A percentile compares a stretch with the other conserved stretches of the same genome.
Evolutionary conservation across 2,797 vertebrate genomes (phyloP).

Genomic region (Triplophysa yarkandensis): DNA sequence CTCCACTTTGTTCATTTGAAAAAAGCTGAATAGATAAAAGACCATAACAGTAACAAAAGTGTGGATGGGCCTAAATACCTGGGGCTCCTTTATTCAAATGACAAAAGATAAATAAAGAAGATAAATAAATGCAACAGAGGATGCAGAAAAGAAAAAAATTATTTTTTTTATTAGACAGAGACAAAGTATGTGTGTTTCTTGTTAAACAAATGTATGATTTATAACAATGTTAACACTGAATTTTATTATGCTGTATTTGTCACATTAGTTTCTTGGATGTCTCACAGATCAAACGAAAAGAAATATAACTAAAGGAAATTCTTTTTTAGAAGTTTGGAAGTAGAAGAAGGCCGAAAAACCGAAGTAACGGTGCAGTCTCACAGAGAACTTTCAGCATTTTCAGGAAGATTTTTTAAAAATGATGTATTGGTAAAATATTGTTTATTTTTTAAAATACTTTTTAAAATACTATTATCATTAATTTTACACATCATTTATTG

Average conservation of each 20-base stretch:
- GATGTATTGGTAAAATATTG: no score
- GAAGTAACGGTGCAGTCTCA: no score
- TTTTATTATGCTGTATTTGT: not conserved
- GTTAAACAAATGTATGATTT: not conserved
- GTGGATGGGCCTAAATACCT: slow-evolving; percentile 13
- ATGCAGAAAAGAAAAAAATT: not conserved
- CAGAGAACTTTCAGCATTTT: no score
- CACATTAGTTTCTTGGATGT: not conserved
- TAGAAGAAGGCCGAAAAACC: no score
- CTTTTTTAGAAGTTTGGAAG: no score
- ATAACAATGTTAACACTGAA: not conserved
- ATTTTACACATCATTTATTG: no score
- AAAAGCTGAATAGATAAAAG: slow-evolving; percentile 2
- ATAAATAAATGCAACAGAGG: slow-evolving; percentile 56
- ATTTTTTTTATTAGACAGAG: slow-evolving; percentile 7
- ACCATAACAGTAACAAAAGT: slow-evolving; percentile 5
- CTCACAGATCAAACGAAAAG: no score
- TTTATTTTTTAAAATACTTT: no score
- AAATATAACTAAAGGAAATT: no score
- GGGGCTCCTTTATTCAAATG: slow-evolving; percentile 59
- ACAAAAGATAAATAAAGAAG: slow-evolving; percentile 57
- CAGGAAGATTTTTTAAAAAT: not conserved
- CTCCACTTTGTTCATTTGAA: no score
- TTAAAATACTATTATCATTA: no score
- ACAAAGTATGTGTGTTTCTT: slow-evolving; percentile 3